phyloP scores from a whole-genome alignment of 2,113 vertebrate genomes.

The Cyanoliseus patagonus region DNA sequence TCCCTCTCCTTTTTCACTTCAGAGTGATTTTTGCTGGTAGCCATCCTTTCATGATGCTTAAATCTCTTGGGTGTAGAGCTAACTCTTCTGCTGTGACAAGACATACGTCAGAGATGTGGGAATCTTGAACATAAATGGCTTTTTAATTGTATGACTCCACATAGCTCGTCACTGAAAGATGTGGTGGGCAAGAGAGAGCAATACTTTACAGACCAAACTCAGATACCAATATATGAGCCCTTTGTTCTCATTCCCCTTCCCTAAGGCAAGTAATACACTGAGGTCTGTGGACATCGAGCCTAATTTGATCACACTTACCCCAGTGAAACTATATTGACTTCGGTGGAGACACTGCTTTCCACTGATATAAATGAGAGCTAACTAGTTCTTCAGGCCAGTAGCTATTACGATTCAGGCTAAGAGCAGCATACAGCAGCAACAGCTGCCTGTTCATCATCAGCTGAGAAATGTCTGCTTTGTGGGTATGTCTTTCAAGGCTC shows the following conservation, averaged over 20 bases:
- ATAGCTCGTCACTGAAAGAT: background rate
- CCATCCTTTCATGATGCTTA: fast-evolving
- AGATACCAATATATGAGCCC: slow-evolving; percentile 16
- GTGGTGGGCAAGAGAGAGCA: background rate
- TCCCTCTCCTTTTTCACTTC: background rate
- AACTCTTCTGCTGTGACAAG: background rate
- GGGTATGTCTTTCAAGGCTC: background rate
- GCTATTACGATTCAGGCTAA: background rate
- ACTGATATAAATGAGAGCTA: slow-evolving; percentile 43
- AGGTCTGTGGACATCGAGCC: slow-evolving; percentile 44
- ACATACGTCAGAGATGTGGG: background rate
- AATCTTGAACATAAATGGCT: slow-evolving; percentile 9
- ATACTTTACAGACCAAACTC: slow-evolving; percentile 31
- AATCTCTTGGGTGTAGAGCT: background rate
- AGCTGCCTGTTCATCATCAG: background rate
- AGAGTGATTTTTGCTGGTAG: background rate
- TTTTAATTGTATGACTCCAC: slow-evolving; percentile 35
- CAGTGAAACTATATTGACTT: slow-evolving; percentile 53
- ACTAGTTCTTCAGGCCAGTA: slow-evolving; percentile 33
- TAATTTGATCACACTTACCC: slow-evolving; percentile 57
- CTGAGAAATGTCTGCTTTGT: background rate
- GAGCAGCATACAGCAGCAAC: fast-evolving
- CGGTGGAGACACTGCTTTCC: slow-evolving; percentile 31
- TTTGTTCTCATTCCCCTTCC: slow-evolving; percentile 44
- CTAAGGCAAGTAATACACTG: slow-evolving; percentile 49